Percentiles rank a stretch among this genome's conserved stretches.
phyloP scores from a whole-genome alignment of 2,888 invertebrate genomes.

The Chelonus formosanus region DNA sequence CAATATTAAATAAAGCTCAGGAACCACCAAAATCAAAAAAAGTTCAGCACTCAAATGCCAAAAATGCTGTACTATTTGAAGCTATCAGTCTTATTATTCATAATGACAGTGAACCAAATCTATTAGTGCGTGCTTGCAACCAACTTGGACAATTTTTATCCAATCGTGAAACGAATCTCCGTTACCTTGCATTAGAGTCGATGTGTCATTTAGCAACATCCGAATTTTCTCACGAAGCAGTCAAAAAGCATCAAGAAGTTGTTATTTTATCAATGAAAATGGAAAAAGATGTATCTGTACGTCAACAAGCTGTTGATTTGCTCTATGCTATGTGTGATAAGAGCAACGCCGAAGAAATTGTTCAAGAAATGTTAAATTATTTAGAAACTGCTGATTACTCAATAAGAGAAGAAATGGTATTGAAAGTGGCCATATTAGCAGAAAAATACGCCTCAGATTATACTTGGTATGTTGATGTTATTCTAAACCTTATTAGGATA shows the following conservation, averaged over 20 bases:
- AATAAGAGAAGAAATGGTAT: slow-evolving; percentile 99
- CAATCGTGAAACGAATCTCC: slow-evolving; percentile 95
- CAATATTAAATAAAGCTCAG: slow-evolving; percentile 97
- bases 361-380: slow-evolving; percentile 99
- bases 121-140: slow-evolving; percentile 97
- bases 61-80: slow-evolving; percentile 99
- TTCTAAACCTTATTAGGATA: slow-evolving; percentile 97
- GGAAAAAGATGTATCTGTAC: slow-evolving; percentile 97
- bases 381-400: slow-evolving; percentile 99
- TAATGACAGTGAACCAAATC: slow-evolving; percentile 96
- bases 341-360: slow-evolving; percentile 98
- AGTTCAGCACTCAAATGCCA: slow-evolving; percentile 99
- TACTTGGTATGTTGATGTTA: slow-evolving; percentile 99
- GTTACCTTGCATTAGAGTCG: slow-evolving; percentile 97
- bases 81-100: slow-evolving; percentile 99
- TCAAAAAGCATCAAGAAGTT: slow-evolving; percentile 99
- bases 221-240: slow-evolving; percentile 99
- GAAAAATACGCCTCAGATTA: slow-evolving; percentile 99
- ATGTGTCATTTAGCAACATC: slow-evolving; percentile 99
- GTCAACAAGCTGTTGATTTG: slow-evolving; percentile 97
- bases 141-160: slow-evolving; percentile 98
- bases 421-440: slow-evolving; percentile 98
- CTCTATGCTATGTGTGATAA: slow-evolving; percentile 99
- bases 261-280: slow-evolving; percentile 99
- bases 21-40: slow-evolving; percentile 99